Base-by-base conservation (phyloP, 2,888 invertebrate genomes). In the Trissolcus brochymenae region DNA sequence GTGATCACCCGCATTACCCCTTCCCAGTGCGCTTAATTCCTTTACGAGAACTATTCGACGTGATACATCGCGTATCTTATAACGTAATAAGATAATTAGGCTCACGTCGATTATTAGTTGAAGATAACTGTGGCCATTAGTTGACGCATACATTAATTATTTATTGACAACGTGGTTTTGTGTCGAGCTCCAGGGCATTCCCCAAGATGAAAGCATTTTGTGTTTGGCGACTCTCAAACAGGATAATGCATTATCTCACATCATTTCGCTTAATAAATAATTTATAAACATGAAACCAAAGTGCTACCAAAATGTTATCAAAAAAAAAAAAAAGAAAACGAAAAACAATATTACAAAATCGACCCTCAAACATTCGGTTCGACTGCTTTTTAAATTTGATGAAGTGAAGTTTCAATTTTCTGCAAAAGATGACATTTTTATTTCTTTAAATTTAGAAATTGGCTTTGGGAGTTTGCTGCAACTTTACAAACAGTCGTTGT, bases 121-220 rank as follows among this genome's bases (percentile, higher is more conserved):
- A 81, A 81, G 86, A 83, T 87, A 87, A 87, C 87, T 84, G 86
- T 84, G 83, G 84, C 84, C 86, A 87, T 87, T 87, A 87, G 86
- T 84, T 82, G 81, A 83, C 83, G 82, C 85, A 86, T 87, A 87
- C 87, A 87, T 87, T 87, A 87, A 87, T 87, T 87, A 87, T 35
- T 35, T 35, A 35, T 87, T 84, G 86, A 87, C 83, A 87, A 86
- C 86, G 86, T 84, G 83, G 83, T 83, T 83, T 83, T 80, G 81
- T 80, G 81, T 76, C 82, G 61, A 54, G 83, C 85, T 82, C 78
- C 79, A 80, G 82, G 84, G 84, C 83, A 82, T 82, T 82, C 78
- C 82, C 81, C 75, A 77, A 81, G 79, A 83, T 82, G 84, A 82
- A 51, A 71, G 57, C 56, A 71, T 71, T 35, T 35, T 56, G 54